Evolutionary conservation across 2,113 vertebrate genomes (phyloP), one percentile per base, ranked within the genome.

Genomic region (Tetrao urogallus): DNA sequence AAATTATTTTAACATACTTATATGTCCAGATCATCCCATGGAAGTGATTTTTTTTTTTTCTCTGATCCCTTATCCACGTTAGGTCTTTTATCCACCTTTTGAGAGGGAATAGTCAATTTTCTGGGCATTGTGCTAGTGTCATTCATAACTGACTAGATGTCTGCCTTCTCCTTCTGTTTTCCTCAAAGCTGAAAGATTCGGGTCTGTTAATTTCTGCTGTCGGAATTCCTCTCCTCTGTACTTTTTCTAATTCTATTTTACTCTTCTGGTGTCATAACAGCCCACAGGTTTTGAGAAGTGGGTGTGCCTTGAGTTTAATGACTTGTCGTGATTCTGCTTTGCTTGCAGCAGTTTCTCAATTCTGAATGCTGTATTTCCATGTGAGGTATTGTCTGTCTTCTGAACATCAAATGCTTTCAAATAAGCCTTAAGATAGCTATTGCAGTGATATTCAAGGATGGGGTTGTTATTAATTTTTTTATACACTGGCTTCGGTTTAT

Each of bases 301-400:
- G 76, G 64, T 86, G 90, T 88, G 76, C 88, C 69, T 45, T 74
- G 60, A 45, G 24, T 90, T 80, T 91, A 86, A 77, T 82, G 72
- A 71, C 42, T 94, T 95, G 72, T 80, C 93, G 92, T 86, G 60
- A 88, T 91, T 95, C 57, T 67, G 38, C 79, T 93, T 86, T 70
- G 34, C 75, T 91, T 90, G 56, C 19, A n/a, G 75, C 82, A 74
- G 25, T 83, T 95, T 38, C 32, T 80, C 86, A 69, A 77, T 85
- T 91, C 54, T 92, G 85, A 79, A 57, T 93, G 47, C 40, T 70
- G 14, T 69, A 20, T 89, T 88, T 92, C 27, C 34, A 85, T 77
- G 43, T 48, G 74, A 72, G 18, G 10, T 52, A 57, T 28, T 2
- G 8, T 65, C 66, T 79, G 24, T 13, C 10, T 40, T 57, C 40